These are phyloP conservation scores for Muntiacus reevesi DNA, from an alignment of 2,113 vertebrate species.

Conservation along the genomic window DNA sequence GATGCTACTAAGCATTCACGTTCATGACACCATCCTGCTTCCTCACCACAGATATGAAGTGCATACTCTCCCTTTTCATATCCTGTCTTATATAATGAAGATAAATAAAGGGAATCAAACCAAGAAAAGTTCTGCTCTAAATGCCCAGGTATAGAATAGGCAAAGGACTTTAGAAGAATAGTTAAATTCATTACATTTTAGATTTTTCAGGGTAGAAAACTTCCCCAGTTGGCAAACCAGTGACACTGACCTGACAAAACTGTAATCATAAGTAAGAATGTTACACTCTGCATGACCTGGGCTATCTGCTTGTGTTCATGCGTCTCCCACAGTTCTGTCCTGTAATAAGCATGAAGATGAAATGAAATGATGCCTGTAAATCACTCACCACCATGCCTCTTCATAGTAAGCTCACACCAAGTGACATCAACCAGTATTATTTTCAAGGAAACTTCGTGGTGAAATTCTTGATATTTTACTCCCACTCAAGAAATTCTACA, in stretches of 20 bases:
- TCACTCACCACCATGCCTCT: neutral
- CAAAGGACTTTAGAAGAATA: neutral
- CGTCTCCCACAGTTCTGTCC: neutral
- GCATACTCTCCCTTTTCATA: neutral
- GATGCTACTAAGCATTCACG: neutral
- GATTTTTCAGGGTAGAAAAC: neutral
- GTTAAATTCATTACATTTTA: neutral
- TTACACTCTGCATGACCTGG: neutral
- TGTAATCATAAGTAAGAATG: neutral
- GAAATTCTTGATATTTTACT: neutral
- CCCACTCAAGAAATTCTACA: neutral
- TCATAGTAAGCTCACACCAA: neutral
- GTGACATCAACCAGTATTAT: neutral
- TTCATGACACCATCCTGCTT: neutral
- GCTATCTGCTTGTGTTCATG: neutral
- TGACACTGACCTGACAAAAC: neutral
- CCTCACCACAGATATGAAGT: neutral
- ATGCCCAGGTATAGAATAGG: neutral
- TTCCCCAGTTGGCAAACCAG: neutral
- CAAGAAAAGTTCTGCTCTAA: neutral
- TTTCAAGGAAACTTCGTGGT: neutral
- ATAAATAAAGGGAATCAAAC: neutral
- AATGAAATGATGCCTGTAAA: neutral
- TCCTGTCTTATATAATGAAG: neutral
- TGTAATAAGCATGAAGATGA: neutral